phyloP scores from a whole-genome alignment of 2,888 invertebrate genomes.

The Hyposoter didymator region DNA sequence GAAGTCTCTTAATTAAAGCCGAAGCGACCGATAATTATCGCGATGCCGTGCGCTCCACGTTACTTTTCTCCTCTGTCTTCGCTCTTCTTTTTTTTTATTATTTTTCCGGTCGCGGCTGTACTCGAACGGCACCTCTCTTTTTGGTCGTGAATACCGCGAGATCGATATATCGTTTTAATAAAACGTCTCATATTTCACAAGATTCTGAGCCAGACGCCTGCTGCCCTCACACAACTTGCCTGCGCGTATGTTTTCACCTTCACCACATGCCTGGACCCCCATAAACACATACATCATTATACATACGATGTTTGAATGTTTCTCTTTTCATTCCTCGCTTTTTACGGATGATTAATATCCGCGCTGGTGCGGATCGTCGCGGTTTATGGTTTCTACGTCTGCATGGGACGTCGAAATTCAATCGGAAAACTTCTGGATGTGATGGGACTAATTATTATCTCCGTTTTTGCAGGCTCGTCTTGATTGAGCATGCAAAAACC shows the following conservation, averaged over 20 bases:
- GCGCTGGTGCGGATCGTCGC: conserved; percentile 75
- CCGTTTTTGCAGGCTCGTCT: neutral
- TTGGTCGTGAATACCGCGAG: conserved; percentile 25
- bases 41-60: conserved; percentile 46
- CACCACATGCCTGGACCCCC: conserved; percentile 5
- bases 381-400: conserved; percentile 58
- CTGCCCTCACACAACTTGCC: conserved; percentile 15
- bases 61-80: conserved; percentile 39
- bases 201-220: conserved; percentile 44
- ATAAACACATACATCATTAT: neutral
- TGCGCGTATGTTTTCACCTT: conserved; percentile 48
- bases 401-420: neutral
- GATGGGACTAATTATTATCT: neutral
- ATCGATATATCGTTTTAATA: conserved; percentile 77
- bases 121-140: conserved; percentile 43
- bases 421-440: neutral
- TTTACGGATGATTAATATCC: conserved; percentile 76
- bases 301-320: neutral
- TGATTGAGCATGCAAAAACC: too few relatives aligned
- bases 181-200: conserved; percentile 78
- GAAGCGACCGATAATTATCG: conserved; percentile 74
- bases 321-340: conserved; percentile 49
- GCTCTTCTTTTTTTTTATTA: conserved; percentile 42
- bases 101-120: neutral
- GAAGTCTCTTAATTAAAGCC: conserved; percentile 72